These are phyloP conservation scores for Onychostruthus taczanowskii DNA, from an alignment of 2,113 vertebrate species.

Conservation along the genomic window DNA sequence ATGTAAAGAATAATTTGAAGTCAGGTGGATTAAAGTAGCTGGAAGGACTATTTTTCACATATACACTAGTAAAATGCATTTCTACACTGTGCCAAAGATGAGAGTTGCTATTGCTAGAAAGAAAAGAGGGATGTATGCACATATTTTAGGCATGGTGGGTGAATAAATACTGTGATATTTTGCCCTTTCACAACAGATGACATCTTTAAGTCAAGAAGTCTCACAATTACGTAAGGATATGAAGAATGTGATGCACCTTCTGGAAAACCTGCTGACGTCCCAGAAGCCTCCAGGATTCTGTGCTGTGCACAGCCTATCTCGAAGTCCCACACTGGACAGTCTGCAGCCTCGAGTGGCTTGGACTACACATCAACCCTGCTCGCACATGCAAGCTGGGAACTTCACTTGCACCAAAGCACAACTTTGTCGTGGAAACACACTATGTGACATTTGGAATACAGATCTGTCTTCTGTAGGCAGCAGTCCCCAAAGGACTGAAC, in stretches of 20 bases:
- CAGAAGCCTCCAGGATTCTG: constrained; percentile 68
- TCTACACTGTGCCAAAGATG: not conserved
- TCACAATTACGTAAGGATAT: constrained; percentile 81
- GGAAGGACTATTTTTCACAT: not conserved
- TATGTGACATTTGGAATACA: constrained; percentile 68
- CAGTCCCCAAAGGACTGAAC: constrained; percentile 71
- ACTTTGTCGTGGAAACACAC: constrained; percentile 45
- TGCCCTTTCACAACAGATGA: constrained; percentile 65
- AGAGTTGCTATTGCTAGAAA: not conserved
- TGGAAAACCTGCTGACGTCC: constrained; percentile 70
- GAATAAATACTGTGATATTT: not conserved
- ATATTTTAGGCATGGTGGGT: not conserved
- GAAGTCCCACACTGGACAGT: constrained; percentile 66
- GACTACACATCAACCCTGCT: constrained; percentile 68
- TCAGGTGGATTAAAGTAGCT: not conserved
- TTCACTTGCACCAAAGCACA: constrained; percentile 70
- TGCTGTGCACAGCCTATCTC: constrained; percentile 59
- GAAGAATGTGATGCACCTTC: constrained; percentile 75
- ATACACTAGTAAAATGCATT: not conserved
- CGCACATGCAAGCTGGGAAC: constrained; percentile 51
- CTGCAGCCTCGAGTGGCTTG: constrained; percentile 66
- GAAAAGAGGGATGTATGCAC: not conserved
- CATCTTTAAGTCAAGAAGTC: constrained; percentile 76
- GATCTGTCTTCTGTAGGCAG: constrained; percentile 64
- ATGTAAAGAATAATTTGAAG: not conserved